Percentiles rank a stretch among this genome's conserved stretches.
Evolutionary conservation across 1,140 invertebrate species (phyloP).

Genomic region (Homarus americanus): DNA sequence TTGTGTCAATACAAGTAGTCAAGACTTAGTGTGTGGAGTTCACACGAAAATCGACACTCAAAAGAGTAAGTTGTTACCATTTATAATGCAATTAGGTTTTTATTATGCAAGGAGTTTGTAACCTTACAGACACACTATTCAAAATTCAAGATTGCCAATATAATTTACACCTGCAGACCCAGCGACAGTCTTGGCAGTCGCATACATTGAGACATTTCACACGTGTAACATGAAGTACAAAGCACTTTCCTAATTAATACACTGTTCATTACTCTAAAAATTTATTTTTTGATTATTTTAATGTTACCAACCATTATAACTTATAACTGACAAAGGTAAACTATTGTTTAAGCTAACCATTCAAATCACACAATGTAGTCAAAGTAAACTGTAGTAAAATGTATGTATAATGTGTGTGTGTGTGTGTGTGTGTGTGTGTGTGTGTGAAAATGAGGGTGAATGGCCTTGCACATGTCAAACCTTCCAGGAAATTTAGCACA

Average conservation of each 20-base stretch:
- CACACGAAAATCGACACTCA: no score
- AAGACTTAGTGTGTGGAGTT: no score
- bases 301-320: background rate
- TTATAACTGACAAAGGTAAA: background rate
- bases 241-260: conserved; percentile 26
- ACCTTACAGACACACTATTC: background rate
- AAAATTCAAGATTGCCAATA: conserved; percentile 41
- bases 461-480: background rate
- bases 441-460: background rate
- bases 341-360: background rate
- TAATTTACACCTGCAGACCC: background rate
- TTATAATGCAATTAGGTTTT: no score
- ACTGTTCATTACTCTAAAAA: conserved; percentile 11
- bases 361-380: background rate
- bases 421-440: conserved; percentile 1
- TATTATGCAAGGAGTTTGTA: no score
- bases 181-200: conserved; percentile 7
- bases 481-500: background rate
- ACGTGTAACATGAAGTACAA: conserved; percentile 12
- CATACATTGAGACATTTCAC: conserved; percentile 32
- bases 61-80: background rate
- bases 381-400: background rate
- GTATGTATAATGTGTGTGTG: background rate
- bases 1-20: background rate
- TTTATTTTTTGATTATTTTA: conserved; percentile 21